Base-by-base conservation (phyloP, 2,797 vertebrate species). In the Xiphophorus birchmanni region DNA sequence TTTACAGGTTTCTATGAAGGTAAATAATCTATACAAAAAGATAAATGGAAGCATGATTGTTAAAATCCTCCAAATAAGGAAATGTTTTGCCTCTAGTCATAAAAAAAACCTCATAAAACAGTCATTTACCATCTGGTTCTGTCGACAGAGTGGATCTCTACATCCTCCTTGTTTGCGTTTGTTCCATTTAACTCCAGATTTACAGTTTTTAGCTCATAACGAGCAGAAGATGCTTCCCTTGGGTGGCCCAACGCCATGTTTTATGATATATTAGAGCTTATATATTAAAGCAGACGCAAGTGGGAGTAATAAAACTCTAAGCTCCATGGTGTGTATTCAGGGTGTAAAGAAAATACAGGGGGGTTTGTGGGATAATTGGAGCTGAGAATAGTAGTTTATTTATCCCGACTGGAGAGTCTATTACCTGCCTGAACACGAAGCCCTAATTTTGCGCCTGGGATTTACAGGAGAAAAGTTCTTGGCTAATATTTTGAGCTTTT, bases 1-100 rank as follows among this genome's bases (percentile, higher is more conserved):
- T 71, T 2, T 71, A n/a, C 4, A 44, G 0, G 11, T 71, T 42
- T n/a, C 6, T 26, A 2, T 0, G 23, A 1, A 44, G 11, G 42
- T 17, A 72, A 12, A 3, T 45, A n/a, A 21, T 12, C 26, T 65
- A 40, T n/a, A 0, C 40, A 72, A 56, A 75, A 40, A 35, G 17
- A 52, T 4, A 29, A 11, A 12, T 35, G 23, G 10, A 42, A 44
- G 40, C 74, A 75, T 56, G 5, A 80, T 10, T 71, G 29, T 52
- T 54, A 76, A 78, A 76, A 44, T 71, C 6, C 26, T 47, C 84
- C 83, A 80, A 80, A 85, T 80, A 81, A 85, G 60, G 81, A 48
- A 40, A 77, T 2, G 23, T 42, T 56, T 45, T 35, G 35, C 29
- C 56, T 63, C n/a, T 23, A n/a, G 42, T 81, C 48, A 50, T 17